Percentiles rank a stretch among this genome's conserved stretches.
Conservation (phyloP, 2,888 invertebrate genomes). For the Pecten maximus region DNA sequence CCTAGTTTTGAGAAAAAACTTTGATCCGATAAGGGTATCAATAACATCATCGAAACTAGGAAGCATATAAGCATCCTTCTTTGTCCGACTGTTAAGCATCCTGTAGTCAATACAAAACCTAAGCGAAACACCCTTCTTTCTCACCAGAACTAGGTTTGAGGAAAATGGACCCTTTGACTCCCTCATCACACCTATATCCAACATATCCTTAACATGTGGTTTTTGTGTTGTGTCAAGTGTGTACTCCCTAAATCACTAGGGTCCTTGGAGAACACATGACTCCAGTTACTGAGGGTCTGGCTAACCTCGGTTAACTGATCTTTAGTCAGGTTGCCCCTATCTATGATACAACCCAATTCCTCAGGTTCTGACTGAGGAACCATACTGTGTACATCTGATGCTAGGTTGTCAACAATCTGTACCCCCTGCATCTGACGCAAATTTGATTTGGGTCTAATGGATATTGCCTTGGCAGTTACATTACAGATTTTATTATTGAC, state of each 20-base stretch:
- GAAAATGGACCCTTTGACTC: conserved; percentile 46
- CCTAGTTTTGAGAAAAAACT: too few relatives aligned
- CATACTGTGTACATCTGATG: conserved; percentile 12
- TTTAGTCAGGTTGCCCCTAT: conserved; percentile 8
- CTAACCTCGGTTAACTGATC: conserved; percentile 40
- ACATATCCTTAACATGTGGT: conserved; percentile 54
- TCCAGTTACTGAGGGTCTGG: conserved; percentile 47
- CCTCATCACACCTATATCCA: conserved; percentile 47
- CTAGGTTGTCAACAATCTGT: conserved; percentile 44
- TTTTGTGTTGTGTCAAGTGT: conserved; percentile 47
- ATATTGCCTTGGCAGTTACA: conserved; percentile 46
- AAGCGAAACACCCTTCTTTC: conserved; percentile 52
- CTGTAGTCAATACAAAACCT: too few relatives aligned
- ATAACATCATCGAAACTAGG: conserved; percentile 54
- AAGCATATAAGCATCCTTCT: too few relatives aligned
- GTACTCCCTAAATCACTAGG: conserved; percentile 50
- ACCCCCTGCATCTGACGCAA: conserved; percentile 38
- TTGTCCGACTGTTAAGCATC: too few relatives aligned
- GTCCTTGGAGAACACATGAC: conserved; percentile 43
- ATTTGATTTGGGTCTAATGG: conserved; percentile 45
- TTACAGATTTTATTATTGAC: conserved; percentile 51
- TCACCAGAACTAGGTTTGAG: conserved; percentile 55
- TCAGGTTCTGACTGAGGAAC: not conserved
- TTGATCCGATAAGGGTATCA: conserved; percentile 47
- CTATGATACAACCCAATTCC: conserved; percentile 36